Base-by-base conservation (phyloP, 2,888 invertebrate genomes). In the Drosophila aldrichi region DNA sequence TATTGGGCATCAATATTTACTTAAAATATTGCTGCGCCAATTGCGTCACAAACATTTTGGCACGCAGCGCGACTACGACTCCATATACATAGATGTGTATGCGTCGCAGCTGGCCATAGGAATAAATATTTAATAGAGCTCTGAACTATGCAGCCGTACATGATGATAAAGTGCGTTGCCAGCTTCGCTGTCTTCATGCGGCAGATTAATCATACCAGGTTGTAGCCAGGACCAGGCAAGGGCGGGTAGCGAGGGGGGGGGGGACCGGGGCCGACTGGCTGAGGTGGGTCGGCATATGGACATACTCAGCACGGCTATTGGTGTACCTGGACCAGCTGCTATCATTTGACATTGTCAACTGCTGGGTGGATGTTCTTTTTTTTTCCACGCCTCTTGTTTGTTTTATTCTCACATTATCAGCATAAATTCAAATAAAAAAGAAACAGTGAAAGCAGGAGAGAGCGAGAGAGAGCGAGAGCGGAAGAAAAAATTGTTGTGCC, bases 381-480 rank as follows among this genome's bases (percentile, higher is more conserved):
- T 20, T 20, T 32, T 48, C 18, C 14, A 3, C 6, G 22, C 54
- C 34, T 32, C 51, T 40, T 36, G 56, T 51, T 25, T 49, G 41
- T 56, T 67, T 70, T 61, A 72, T 64, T 36, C 74, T 46, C 85
- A 82, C 87, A 87, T 87, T 88, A 88, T 83, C 85, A 88, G 82
- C 88, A 82, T 84, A 88, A 88, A 86, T 87, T 86, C 85, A 87
- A 80, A 87, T 85, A 80, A 74, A 72, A 72, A 55, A 32, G 9
- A 32, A 32, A 32, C 32, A 10, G 32, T 9, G 32, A 29, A 29
- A 7, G 32, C 18, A 20, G 34, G 48, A 36, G 14, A 25, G 38
- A 41, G n/a, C 7, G 10, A 25, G 36, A 54, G 10, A 25, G 36
- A 54, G 22, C 3, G 22, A 58, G 61, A 52, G 63, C 57, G 56